Conservation (phyloP, 2,797 vertebrate genomes). For the Uromys caudimaculatus region DNA sequence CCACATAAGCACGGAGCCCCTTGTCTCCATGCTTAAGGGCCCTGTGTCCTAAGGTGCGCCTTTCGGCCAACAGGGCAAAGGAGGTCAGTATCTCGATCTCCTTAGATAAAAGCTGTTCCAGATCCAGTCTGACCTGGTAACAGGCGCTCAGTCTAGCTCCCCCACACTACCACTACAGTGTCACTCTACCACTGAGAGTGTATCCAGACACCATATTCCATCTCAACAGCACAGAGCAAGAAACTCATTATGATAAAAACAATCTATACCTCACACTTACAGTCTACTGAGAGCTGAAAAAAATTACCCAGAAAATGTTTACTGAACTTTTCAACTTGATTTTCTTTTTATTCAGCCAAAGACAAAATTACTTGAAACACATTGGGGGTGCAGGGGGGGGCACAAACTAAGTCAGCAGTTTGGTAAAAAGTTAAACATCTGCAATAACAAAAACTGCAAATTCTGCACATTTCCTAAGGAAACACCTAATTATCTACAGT, state of each 20-base stretch:
- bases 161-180: conserved; percentile 5
- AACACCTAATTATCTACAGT: conserved; percentile 38
- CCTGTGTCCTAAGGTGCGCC: background rate
- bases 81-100: background rate
- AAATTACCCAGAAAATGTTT: conserved; percentile 52
- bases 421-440: conserved; percentile 50
- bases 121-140: background rate
- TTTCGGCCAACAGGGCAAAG: conserved; percentile 15
- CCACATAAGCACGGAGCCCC: background rate
- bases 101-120: background rate
- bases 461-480: conserved; percentile 26
- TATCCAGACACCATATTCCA: background rate
- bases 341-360: conserved; percentile 63
- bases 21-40: background rate
- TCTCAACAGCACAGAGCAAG: background rate
- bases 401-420: conserved; percentile 54
- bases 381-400: conserved; percentile 2
- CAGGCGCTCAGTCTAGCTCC: background rate
- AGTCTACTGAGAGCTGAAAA: conserved; percentile 54
- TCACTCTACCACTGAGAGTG: background rate
- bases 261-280: conserved; percentile 10
- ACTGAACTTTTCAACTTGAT: conserved; percentile 43
- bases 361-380: conserved; percentile 53
- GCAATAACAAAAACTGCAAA: conserved; percentile 60
- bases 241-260: conserved; percentile 49